Base-by-base conservation (phyloP, 2,113 vertebrate species). In the Myrmophylax atrothorax region DNA sequence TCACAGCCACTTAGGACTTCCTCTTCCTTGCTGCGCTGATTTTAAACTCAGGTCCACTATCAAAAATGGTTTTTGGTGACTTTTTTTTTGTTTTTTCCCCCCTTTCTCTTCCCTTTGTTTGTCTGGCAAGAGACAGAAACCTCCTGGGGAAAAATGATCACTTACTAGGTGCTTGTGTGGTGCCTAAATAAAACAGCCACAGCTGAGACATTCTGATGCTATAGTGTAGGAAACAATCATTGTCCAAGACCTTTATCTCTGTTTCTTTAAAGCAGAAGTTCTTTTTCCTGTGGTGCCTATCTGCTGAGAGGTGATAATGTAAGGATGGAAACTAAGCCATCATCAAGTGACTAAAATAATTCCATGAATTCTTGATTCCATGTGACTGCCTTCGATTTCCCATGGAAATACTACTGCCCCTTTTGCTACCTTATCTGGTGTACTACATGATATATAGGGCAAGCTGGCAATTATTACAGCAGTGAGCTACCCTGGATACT, bases 331-430 rank as follows among this genome's bases (percentile, higher is more conserved):
- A 76, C 55, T 52, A 33, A 94, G 67, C 84, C 33, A 83, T 76
- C 74, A 93, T 66, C 79, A 93, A 89, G 50, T 87, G 67, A 87
- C 55, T 85, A n/a, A 95, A 94, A 67, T 77, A 83, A 91, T 94
- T 90, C 63, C 84, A 59, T 56, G 56, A 78, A 77, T 95, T 85
- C 1, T 17, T 92, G 91, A 94, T 90, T 95, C 87, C 47, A 63
- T 81, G 68, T 80, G 85, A 56, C 70, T 83, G 70, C 68, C 91
- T 92, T 62, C 55, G 52, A 88, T 93, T 93, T 94, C 82, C 60
- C 63, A 77, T 59, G 68, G 82, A 91, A 94, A 80, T 78, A 63
- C 50, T 70, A 73, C 18, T 77, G 75, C 63, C 67, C 49, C 87
- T 87, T 91, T 87, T 22, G 7, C 81, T 84, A 38, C 75, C 63